Evolutionary conservation across 2,888 invertebrate genomes (phyloP), one percentile per base, ranked within the genome.

Genomic region (Barypeithes pellucidus): DNA sequence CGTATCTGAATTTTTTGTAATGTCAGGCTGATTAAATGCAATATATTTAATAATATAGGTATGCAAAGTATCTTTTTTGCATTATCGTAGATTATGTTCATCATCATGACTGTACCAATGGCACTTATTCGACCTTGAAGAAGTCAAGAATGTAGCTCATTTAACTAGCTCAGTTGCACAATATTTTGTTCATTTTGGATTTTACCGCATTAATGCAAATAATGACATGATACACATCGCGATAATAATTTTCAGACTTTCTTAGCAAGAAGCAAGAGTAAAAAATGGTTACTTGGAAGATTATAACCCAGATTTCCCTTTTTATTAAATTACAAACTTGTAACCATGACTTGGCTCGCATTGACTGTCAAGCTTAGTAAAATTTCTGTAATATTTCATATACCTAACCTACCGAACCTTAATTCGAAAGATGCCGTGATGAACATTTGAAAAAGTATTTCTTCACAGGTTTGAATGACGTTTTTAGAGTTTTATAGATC

Each of bases 131-230:
- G 66, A 66, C 66, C 66, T 66, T 66, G 54, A 60, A 62, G 59
- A 33, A 43, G 39, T 54, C 67, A 71, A 67, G 75, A 71, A 75
- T 75, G 67, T 63, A 67, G 75, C 59, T 75, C 71, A 72, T 43
- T 24, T 65, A 75, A 72, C 67, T 75, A 72, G 75, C 39, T 45
- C 69, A 75, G 18, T 68, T 59, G 62, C 47, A 41, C 54, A 67
- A 67, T 54, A 68, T 73, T 73, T 76, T 72, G 67, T 73, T 76
- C 54, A 76, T 71, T 76, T 76, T 76, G 67, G 67, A 63, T 62
- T 68, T 68, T 61, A 47, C 66, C 45, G 63, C 50, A 61, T 50
- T 67, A 68, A 71, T 72, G 75, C 67, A 68, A 72, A 68, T 68
- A 72, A 68, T 63, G n/a, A 67, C 67, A 69, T 62, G 73, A 70